Evolutionary conservation across 2,888 invertebrate species (phyloP).

Genomic region (Erebia epiphron): DNA sequence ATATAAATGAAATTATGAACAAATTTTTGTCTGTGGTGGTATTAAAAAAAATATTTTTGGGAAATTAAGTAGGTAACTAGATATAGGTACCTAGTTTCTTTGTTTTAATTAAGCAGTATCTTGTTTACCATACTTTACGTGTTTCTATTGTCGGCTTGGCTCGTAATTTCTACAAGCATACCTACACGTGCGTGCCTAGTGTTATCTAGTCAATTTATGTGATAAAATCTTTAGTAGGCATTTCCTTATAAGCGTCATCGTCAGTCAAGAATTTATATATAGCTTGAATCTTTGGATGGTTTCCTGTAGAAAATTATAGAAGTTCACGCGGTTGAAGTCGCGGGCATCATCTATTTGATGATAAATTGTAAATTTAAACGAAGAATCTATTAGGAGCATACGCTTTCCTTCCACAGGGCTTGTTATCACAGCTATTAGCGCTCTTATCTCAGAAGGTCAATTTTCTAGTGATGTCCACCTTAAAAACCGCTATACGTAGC

Average conservation of each 20-base stretch:
- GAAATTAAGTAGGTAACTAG: no score
- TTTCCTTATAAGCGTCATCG: slow-evolving; percentile 5
- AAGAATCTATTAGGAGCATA: slow-evolving; percentile 23
- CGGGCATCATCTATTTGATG: no score
- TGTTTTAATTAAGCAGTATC: not conserved
- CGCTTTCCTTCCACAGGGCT: slow-evolving; percentile 38
- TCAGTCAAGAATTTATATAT: slow-evolving; percentile 1
- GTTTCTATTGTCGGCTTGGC: not conserved
- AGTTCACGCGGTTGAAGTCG: not conserved
- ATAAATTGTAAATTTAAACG: slow-evolving; percentile 18
- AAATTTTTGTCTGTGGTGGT: no score
- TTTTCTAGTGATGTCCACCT: slow-evolving; percentile 54
- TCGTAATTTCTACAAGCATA: not conserved
- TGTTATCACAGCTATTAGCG: slow-evolving; percentile 51
- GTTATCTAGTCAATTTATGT: slow-evolving; percentile 1
- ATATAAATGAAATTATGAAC: no score
- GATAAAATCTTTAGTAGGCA: slow-evolving; percentile 5
- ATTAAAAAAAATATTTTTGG: no score
- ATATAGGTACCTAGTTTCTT: no score
- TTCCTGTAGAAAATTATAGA: not conserved
- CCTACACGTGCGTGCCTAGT: not conserved
- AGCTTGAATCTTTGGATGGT: not conserved
- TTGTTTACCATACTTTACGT: not conserved
- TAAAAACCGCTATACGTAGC: slow-evolving; percentile 34
- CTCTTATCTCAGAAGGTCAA: slow-evolving; percentile 59